phyloP scores from a whole-genome alignment of 92 coral and sea anemone species.

The Phenganax stokvisi region DNA sequence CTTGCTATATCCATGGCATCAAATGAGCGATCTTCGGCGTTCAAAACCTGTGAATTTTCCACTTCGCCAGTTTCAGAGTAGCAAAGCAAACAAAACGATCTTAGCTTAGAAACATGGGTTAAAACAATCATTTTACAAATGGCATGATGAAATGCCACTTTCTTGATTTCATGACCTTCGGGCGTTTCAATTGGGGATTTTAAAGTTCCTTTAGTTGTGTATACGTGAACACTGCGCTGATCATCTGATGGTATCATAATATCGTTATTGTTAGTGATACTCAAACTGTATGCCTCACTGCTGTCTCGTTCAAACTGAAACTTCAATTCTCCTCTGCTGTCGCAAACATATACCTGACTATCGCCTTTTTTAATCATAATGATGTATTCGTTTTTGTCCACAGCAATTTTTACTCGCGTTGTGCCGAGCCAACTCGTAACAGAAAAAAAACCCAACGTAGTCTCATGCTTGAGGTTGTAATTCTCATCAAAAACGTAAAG shows the following conservation, averaged over 20 bases:
- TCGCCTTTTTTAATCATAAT: background rate
- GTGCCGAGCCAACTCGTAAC: too few relatives aligned
- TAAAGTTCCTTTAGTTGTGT: background rate
- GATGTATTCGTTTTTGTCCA: background rate
- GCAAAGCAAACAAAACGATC: background rate
- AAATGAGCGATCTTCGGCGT: background rate
- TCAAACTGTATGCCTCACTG: background rate
- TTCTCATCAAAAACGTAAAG: slow-evolving; percentile 5
- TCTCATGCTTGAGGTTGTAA: background rate
- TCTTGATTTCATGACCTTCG: background rate
- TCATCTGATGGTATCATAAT: slow-evolving; percentile 11
- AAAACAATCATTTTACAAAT: background rate
- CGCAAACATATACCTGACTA: background rate
- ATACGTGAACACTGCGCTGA: background rate
- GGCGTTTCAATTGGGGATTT: background rate
- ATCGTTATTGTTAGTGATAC: background rate
- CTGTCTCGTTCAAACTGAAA: background rate
- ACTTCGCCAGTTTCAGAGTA: background rate
- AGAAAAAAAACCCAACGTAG: background rate
- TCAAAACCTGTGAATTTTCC: background rate
- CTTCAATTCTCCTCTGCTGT: background rate
- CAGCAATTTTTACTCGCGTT: background rate
- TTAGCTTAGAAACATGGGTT: background rate
- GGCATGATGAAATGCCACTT: background rate
- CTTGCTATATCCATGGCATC: background rate